These are phyloP conservation scores for Conus canariensis DNA, from an alignment of 2,888 invertebrate genomes.

Conservation along the genomic window DNA sequence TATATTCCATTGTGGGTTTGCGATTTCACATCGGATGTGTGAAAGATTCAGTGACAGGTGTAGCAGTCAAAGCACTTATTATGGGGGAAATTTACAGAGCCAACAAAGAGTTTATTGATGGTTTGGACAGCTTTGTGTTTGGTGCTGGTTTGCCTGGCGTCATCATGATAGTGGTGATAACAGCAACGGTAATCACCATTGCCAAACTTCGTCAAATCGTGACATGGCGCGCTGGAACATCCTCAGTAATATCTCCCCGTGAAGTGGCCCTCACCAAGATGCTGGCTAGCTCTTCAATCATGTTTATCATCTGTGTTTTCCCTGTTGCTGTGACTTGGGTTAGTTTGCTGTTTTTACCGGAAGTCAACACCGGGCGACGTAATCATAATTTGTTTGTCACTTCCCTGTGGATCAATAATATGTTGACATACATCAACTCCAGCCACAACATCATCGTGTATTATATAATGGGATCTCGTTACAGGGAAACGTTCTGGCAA, in stretches of 20 bases:
- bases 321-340: not conserved
- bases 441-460: constrained; percentile 26
- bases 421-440: not conserved
- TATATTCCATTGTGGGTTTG: not conserved
- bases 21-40: not conserved
- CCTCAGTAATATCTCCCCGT: not conserved
- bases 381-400: constrained; percentile 4
- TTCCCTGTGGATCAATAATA: not conserved
- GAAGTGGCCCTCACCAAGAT: constrained; percentile 32
- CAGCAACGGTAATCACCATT: not conserved
- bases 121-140: not conserved
- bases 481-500: constrained; percentile 1
- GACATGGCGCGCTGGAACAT: not conserved
- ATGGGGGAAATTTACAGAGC: not conserved
- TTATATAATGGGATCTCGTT: constrained; percentile 12
- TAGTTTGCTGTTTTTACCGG: not conserved
- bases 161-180: not conserved
- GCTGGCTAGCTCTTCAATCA: not conserved
- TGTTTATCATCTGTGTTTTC: constrained; percentile 2
- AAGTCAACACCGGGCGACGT: not conserved
- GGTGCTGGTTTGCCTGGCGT: not conserved
- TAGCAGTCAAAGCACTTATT: not conserved
- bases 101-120: not conserved
- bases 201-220: not conserved
- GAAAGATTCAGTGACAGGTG: not conserved